Conservation (phyloP, 2,888 invertebrate species). For the Sminthurinus aureus region DNA sequence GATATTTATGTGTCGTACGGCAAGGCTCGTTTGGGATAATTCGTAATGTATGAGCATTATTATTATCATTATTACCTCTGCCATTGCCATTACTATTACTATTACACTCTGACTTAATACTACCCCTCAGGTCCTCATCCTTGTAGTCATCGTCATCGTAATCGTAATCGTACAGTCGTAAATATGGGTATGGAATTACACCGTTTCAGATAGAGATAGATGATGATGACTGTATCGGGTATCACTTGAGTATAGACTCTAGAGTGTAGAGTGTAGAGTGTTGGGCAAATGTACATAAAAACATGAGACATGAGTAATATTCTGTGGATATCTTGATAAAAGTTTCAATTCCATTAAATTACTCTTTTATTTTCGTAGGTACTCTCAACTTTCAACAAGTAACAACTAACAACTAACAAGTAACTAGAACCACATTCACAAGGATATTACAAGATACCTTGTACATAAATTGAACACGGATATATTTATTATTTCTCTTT, state of each 20-base stretch:
- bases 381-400: neutral
- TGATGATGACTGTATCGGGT: conserved; percentile 36
- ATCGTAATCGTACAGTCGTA: neutral
- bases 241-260: no score
- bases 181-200: conserved; percentile 22
- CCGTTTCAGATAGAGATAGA: neutral
- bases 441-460: no score
- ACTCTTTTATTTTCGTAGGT: neutral
- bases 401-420: no score
- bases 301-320: neutral
- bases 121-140: neutral
- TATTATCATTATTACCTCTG: no score
- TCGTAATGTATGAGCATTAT: neutral
- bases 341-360: conserved; percentile 43
- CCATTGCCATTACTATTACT: neutral
- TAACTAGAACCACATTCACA: no score
- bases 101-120: neutral
- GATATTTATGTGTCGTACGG: no score
- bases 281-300: neutral
- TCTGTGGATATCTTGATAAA: conserved; percentile 39
- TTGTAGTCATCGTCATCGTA: no score
- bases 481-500: neutral
- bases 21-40: neutral
- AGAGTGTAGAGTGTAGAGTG: no score
- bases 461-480: no score